Percentiles rank a stretch among this genome's conserved stretches.
phyloP scores from a whole-genome alignment of 2,113 vertebrate genomes.

The Phyllopteryx taeniolatus region DNA sequence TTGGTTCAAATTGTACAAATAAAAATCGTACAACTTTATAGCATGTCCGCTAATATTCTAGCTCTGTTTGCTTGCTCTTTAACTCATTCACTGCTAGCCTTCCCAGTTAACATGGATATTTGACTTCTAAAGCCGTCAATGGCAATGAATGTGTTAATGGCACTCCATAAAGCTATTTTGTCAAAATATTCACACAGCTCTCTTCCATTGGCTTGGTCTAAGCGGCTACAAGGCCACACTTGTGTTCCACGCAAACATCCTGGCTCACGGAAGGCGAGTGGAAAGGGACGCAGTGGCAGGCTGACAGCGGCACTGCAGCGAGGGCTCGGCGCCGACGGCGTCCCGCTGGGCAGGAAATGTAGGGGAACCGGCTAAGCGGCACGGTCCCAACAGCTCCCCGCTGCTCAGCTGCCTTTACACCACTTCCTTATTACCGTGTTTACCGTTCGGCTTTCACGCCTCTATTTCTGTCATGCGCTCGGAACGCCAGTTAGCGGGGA shows the following conservation, averaged over 20 bases:
- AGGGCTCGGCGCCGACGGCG: slow-evolving; percentile 61
- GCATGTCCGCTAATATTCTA: background rate
- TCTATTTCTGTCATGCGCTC: slow-evolving; percentile 71
- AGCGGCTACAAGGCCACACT: background rate
- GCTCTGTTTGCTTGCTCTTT: background rate
- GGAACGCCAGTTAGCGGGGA: slow-evolving; percentile 31
- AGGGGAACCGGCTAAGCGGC: slow-evolving; percentile 86
- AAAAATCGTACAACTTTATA: background rate
- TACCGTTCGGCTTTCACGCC: slow-evolving; percentile 88
- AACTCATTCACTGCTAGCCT: too few relatives aligned
- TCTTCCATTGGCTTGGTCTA: background rate
- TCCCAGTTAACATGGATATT: too few relatives aligned
- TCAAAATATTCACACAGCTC: background rate
- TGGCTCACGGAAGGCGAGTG: slow-evolving; percentile 15
- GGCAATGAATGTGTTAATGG: too few relatives aligned
- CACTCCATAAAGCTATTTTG: background rate
- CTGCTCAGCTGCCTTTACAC: slow-evolving; percentile 87
- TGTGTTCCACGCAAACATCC: slow-evolving; percentile 1
- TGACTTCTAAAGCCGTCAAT: too few relatives aligned
- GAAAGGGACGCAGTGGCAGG: slow-evolving; percentile 69
- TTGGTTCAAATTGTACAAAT: background rate
- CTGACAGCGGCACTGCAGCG: slow-evolving; percentile 68
- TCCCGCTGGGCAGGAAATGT: slow-evolving; percentile 94
- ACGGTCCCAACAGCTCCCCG: slow-evolving; percentile 86
- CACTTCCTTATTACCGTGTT: slow-evolving; percentile 91